Percentiles rank a stretch among this genome's conserved stretches.
phyloP scores from a whole-genome alignment of 1,140 invertebrate species.

The Lepidostoma basale region DNA sequence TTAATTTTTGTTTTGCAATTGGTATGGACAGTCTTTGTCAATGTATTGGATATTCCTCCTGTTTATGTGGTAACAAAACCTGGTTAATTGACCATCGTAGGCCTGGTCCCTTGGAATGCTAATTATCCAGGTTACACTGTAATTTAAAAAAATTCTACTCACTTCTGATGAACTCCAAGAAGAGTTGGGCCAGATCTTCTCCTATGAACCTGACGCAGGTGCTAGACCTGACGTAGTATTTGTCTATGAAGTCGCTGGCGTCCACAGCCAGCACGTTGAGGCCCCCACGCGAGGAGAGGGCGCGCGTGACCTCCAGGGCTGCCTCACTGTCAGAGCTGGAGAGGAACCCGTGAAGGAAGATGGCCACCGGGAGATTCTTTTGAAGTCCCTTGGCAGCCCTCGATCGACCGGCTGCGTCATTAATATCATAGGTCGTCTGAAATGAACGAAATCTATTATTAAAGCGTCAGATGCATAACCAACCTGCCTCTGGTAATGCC shows the following conservation, averaged over 20 bases:
- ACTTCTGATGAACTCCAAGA: slow-evolving; percentile 50
- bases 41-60: too few relatives aligned
- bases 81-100: too few relatives aligned
- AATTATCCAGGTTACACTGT: too few relatives aligned
- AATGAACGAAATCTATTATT: background rate
- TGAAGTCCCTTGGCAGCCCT: slow-evolving; percentile 27
- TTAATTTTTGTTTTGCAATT: too few relatives aligned
- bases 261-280: slow-evolving; percentile 56
- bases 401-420: slow-evolving; percentile 47
- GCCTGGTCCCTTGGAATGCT: too few relatives aligned
- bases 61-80: too few relatives aligned
- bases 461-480: too few relatives aligned
- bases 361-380: slow-evolving; percentile 47
- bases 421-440: slow-evolving; percentile 39
- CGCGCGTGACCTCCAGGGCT: slow-evolving; percentile 50
- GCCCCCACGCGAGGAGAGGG: slow-evolving; percentile 52
- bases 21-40: too few relatives aligned
- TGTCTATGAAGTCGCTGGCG: slow-evolving; percentile 51
- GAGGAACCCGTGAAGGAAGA: slow-evolving; percentile 55
- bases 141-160: slow-evolving; percentile 29
- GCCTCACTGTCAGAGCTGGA: slow-evolving; percentile 49
- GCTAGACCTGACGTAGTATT: slow-evolving; percentile 53
- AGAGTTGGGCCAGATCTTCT: slow-evolving; percentile 44
- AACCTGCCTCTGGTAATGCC: too few relatives aligned
- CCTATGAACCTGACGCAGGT: slow-evolving; percentile 56